A percentile compares a stretch with the other conserved stretches of the same genome.
phyloP scores from a whole-genome alignment of 2,113 vertebrate species.

The Clinocottus analis region DNA sequence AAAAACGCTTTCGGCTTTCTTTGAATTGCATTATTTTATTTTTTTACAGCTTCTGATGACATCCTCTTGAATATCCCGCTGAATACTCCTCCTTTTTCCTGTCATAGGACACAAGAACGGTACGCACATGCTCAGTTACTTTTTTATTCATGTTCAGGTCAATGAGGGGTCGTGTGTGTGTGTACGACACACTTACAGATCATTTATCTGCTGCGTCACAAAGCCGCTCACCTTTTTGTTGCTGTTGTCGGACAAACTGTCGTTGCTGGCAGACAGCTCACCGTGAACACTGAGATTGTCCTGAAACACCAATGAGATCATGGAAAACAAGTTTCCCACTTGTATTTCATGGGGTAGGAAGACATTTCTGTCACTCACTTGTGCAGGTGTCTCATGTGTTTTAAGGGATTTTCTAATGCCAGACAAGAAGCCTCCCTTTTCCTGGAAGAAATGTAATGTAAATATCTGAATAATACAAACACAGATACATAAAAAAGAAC shows the following conservation, averaged over 20 bases:
- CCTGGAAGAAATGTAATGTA: slow-evolving; percentile 8
- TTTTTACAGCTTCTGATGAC: slow-evolving; percentile 29
- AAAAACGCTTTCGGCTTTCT: rapidly evolving
- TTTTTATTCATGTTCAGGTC: neutral
- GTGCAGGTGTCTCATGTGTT: slow-evolving; percentile 36
- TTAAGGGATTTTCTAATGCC: slow-evolving; percentile 52
- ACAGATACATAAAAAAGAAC: neutral
- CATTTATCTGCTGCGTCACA: neutral
- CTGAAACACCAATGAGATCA: slow-evolving; percentile 27
- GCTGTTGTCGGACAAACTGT: slow-evolving; percentile 65
- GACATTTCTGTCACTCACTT: slow-evolving; percentile 29
- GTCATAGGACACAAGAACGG: neutral
- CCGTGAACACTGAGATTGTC: slow-evolving; percentile 27
- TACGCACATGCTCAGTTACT: rapidly evolving
- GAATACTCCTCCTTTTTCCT: slow-evolving; percentile 67
- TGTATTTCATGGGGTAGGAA: neutral
- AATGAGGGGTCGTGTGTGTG: slow-evolving; percentile 4
- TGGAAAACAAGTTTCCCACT: neutral
- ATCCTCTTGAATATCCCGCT: slow-evolving; percentile 68
- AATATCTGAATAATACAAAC: neutral
- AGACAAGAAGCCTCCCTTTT: slow-evolving; percentile 51
- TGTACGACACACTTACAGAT: slow-evolving; percentile 4
- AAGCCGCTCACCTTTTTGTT: slow-evolving; percentile 53
- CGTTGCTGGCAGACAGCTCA: slow-evolving; percentile 65
- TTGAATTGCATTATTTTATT: neutral